Conservation (phyloP, 2,888 invertebrate genomes). For the Trissolcus brochymenae region DNA sequence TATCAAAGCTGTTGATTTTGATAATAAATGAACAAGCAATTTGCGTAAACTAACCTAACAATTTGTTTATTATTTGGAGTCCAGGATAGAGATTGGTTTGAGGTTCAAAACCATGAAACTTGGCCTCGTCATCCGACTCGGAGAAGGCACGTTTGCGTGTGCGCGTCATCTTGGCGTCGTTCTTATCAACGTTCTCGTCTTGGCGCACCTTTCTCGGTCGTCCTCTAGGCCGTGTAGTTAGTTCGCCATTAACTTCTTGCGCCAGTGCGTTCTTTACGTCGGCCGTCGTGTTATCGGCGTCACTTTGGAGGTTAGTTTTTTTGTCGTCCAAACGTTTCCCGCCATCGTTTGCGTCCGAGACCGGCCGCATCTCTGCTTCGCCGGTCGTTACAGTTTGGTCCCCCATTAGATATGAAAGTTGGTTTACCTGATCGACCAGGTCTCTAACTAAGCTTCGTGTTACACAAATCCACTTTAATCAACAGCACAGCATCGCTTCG, state of each 20-base stretch:
- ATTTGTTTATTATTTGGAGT: constrained; percentile 44
- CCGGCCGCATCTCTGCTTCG: constrained; percentile 12
- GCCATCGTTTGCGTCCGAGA: constrained; percentile 39
- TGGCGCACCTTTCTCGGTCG: constrained; percentile 38
- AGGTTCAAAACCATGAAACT: constrained; percentile 36
- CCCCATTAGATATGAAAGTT: not conserved
- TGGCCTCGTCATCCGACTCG: constrained; percentile 43
- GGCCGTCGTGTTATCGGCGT: constrained; percentile 41
- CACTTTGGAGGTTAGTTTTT: constrained; percentile 54
- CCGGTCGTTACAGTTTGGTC: constrained; percentile 2
- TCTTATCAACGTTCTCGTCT: constrained; percentile 32
- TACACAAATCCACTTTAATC: constrained; percentile 5
- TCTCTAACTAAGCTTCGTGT: not conserved
- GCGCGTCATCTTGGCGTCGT: constrained; percentile 14
- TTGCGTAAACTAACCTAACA: constrained; percentile 35
- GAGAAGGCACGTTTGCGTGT: constrained; percentile 42
- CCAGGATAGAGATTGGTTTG: constrained; percentile 25
- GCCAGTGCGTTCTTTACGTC: constrained; percentile 9
- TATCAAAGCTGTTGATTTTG: no score
- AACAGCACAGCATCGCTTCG: constrained; percentile 36
- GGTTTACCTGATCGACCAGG: not conserved
- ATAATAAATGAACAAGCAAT: no score
- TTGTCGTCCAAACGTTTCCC: constrained; percentile 50
- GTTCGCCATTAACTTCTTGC: constrained; percentile 38
- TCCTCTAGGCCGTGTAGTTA: constrained; percentile 28